phyloP scores from a whole-genome alignment of 2,113 vertebrate species.

The Eclectus roratus region DNA sequence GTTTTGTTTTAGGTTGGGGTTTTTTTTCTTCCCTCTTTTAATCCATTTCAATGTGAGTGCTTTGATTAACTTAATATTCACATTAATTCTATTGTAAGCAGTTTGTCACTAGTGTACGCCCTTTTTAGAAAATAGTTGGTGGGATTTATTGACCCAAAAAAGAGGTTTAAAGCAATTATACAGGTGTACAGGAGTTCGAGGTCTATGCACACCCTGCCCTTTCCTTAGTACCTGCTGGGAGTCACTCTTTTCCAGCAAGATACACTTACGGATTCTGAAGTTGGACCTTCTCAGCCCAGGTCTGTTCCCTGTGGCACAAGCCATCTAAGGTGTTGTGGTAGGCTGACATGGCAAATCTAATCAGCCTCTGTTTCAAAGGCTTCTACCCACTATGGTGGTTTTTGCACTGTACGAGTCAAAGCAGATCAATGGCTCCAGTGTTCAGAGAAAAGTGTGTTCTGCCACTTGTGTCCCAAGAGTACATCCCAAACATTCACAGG shows the following conservation, averaged over 20 bases:
- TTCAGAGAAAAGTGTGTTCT: not conserved
- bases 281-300: not conserved
- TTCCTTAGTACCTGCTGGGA: not conserved
- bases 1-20: not conserved
- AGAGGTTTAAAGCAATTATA: not conserved
- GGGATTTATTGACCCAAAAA: not conserved
- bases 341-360: not conserved
- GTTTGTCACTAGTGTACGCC: constrained; percentile 61
- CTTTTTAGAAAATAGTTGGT: not conserved
- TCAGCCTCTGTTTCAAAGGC: not conserved
- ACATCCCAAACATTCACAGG: not conserved
- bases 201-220: not conserved
- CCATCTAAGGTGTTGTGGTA: accelerated
- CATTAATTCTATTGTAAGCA: constrained; percentile 74
- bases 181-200: not conserved
- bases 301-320: accelerated
- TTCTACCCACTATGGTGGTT: accelerated
- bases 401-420: not conserved
- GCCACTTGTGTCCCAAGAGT: not conserved
- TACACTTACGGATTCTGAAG: not conserved
- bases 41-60: constrained; percentile 57
- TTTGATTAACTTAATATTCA: constrained; percentile 82
- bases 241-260: not conserved
- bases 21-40: constrained; percentile 47
- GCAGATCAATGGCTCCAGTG: accelerated